Percentiles rank a stretch among this genome's conserved stretches.
phyloP scores from a whole-genome alignment of 1,140 invertebrate species.

The Drosophila pectinifera region DNA sequence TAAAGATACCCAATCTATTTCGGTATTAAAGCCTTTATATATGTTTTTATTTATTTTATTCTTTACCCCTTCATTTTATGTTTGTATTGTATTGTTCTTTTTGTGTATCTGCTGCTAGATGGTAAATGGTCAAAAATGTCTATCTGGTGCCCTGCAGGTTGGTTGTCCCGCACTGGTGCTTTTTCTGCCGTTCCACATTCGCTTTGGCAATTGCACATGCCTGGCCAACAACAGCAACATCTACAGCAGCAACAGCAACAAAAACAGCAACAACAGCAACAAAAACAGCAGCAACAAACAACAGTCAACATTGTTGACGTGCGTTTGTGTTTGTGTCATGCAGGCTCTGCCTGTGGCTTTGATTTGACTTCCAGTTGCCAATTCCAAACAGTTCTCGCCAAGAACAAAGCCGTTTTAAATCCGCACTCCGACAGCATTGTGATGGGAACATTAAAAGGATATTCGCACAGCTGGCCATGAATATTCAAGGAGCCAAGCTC shows the following conservation, averaged over 20 bases:
- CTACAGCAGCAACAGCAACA: constrained; percentile 9
- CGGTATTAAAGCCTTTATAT: neutral
- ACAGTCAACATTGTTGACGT: constrained; percentile 57
- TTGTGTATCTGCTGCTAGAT: neutral
- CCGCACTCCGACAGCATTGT: constrained; percentile 21
- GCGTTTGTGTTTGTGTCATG: constrained; percentile 45
- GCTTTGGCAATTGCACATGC: constrained; percentile 47
- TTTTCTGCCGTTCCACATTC: constrained; percentile 23
- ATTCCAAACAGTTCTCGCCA: constrained; percentile 40
- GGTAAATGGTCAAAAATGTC: constrained; percentile 28
- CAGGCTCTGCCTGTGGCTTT: constrained; percentile 57
- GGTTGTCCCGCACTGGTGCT: constrained; percentile 16
- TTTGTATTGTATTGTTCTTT: neutral
- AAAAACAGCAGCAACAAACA: constrained; percentile 10
- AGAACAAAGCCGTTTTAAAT: constrained; percentile 33
- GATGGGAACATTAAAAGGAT: constrained; percentile 22
- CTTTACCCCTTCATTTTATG: neutral
- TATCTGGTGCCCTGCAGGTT: constrained; percentile 41
- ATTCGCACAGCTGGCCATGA: constrained; percentile 9
- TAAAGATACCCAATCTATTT: no score
- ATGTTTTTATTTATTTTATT: neutral
- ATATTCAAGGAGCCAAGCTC: constrained; percentile 5
- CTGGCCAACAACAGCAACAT: constrained; percentile 12
- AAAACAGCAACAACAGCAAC: constrained; percentile 5
- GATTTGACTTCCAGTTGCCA: constrained; percentile 72